Evolutionary conservation across 2,797 vertebrate genomes (phyloP), one percentile per base, ranked within the genome.

Genomic region (Etheostoma perlongum): DNA sequence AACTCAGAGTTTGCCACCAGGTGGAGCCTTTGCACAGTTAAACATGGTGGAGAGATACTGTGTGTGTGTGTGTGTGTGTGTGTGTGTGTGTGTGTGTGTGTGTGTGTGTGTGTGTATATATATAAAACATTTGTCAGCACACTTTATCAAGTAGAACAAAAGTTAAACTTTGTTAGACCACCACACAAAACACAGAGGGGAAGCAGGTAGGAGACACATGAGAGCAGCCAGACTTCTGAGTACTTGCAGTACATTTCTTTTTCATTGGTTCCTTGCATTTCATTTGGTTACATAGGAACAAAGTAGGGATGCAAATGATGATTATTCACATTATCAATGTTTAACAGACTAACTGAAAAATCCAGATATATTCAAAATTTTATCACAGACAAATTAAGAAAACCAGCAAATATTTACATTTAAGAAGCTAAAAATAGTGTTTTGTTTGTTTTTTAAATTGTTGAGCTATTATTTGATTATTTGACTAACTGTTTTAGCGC

Each of bases 151-250:
- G 18, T 0, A 57, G 11, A 59, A 52, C 15, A 12, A 19, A 19
- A 9, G 36, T 75, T 54, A 67, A 59, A 76, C 36, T 55, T 53
- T 48, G 52, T 77, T 52, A 71, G 33, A 27, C 4, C 23, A 52
- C 2, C 42, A 79, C 25, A 62, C 11, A 52, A 67, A 54, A 65
- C 42, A 84, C 52, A 48, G n/a, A 46, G 47, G 7, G 5, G 33
- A 36, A 1, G 57, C 23, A 82, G 64, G 63, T 0, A 15, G 69
- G 16, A 79, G 46, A 71, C 6, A 5, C 21, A 72, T 47, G 81
- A 78, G 49, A 88, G 85, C 88, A 91, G 89, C 87, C 77, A 84
- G 83, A 40, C 36, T 40, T 40, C 36, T 12, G 36, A 40, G 36
- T 3, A 40, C 36, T 40, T 40, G 36, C 7, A 40, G 0, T 8